Conservation (phyloP, 2,113 vertebrate species). For the Tamias sibiricus region DNA sequence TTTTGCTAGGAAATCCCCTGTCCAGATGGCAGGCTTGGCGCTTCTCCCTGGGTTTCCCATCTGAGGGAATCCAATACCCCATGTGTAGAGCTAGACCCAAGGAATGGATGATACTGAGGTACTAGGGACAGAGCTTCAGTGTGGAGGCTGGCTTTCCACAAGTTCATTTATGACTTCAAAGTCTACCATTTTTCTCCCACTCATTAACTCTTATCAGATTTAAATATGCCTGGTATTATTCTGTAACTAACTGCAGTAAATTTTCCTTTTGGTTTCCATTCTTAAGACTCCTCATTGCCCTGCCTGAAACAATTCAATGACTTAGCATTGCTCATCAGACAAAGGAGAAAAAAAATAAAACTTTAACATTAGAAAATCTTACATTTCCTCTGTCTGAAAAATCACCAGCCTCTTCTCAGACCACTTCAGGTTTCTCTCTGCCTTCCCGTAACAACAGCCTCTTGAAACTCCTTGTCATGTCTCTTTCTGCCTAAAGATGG, state of each 20-base stretch:
- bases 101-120: background rate
- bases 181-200: background rate
- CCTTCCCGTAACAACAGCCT: background rate
- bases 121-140: background rate
- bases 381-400: background rate
- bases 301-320: background rate
- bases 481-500: background rate
- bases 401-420: background rate
- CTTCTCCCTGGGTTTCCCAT: background rate
- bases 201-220: background rate
- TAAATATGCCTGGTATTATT: too few relatives aligned
- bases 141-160: rapidly evolving
- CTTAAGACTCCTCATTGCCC: background rate
- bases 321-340: background rate
- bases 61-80: background rate
- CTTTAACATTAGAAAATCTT: background rate
- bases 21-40: background rate
- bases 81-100: background rate
- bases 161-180: background rate
- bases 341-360: background rate
- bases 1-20: background rate
- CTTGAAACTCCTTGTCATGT: background rate
- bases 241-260: background rate
- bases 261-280: background rate
- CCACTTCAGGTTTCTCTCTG: background rate